Evolutionary conservation across 2,113 vertebrate genomes (phyloP), one percentile per base, ranked within the genome.

Genomic region (Tringa solitaria): DNA sequence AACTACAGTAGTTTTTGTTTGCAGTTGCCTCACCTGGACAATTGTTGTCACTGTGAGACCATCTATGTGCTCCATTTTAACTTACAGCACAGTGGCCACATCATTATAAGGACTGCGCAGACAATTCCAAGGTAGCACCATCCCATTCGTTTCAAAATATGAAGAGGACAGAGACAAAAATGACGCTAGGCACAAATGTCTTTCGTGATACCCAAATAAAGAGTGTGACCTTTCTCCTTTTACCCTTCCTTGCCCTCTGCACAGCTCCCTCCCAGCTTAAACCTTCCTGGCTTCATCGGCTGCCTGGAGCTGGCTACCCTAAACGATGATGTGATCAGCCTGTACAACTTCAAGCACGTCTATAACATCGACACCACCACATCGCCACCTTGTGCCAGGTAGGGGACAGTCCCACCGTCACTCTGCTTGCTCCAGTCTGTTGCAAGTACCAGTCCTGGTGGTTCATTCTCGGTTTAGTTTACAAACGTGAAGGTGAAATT

Each of bases 281-380:
- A 98, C 84, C 97, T 99, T 1, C 99, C 99, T 72, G 98, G 98
- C 45, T 99, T 99, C 68, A 97, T 98, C 51, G 99, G 99, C 75
- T 99, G 99, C 95, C 98, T 99, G 63, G 99, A 99, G 89, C 84
- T 99, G 95, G 98, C 98, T 22, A 98, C 99, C 8, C 93, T 99
- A 64, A 99, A 99, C 96, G 99, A 99, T 16, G 99, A 99, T 7
- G 98, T 99, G 46, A 98, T 99, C 98, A 99, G 99, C 89, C 98
- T 99, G 10, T 99, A 99, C 97, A 99, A 99, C 93, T 99, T 99
- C 96, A 99, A 98, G 96, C 94, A 98, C 41, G 98, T 98, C 87
- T 98, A 99, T 75, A 98, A 98, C 76, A 98, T 99, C 92, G 97
- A 99, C 93, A 97, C 99, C 24, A 79, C 92, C 35, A 90, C 97